Conservation (phyloP, 2,888 invertebrate species). For the Saturnia japonica region DNA sequence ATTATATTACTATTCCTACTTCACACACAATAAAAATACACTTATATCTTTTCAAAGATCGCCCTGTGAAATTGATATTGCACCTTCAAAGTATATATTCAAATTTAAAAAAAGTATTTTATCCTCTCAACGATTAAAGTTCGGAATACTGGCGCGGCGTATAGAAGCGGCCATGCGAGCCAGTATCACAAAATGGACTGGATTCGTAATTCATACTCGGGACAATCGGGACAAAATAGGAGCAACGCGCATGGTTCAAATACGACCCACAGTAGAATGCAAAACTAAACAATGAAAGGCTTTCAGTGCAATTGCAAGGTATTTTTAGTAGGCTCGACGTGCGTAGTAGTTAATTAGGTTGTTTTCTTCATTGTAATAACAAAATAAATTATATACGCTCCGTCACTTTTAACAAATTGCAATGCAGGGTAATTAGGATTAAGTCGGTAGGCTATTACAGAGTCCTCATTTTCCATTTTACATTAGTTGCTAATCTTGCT, state of each 20-base stretch:
- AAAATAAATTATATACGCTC: background rate
- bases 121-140: background rate
- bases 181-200: conserved; percentile 3
- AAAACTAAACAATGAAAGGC: background rate
- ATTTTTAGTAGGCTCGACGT: background rate
- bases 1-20: background rate
- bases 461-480: background rate
- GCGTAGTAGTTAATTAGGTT: background rate
- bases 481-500: background rate
- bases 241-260: conserved; percentile 5
- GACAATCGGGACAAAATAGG: conserved; percentile 5
- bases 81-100: background rate
- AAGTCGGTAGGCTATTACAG: background rate
- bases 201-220: conserved; percentile 2
- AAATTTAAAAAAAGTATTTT: background rate
- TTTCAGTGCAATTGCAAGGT: background rate
- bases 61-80: background rate
- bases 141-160: background rate
- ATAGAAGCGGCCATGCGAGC: conserved; percentile 1
- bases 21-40: background rate
- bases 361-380: background rate
- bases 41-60: background rate
- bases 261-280: background rate
- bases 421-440: background rate
- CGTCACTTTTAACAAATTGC: background rate